These are phyloP conservation scores for Ligdia adustata DNA, from an alignment of 2,888 invertebrate species.

Conservation along the genomic window DNA sequence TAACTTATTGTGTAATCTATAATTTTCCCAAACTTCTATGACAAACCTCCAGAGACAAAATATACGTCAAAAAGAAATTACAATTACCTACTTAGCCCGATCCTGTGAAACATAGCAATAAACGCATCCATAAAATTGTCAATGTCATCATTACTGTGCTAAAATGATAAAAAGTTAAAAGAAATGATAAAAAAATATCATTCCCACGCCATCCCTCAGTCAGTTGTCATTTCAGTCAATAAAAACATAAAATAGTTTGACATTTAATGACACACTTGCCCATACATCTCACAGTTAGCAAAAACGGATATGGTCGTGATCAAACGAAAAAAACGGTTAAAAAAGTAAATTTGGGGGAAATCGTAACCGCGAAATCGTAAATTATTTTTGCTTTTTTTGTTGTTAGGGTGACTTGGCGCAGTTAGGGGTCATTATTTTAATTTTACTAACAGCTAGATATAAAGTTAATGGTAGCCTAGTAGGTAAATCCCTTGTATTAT, in stretches of 20 bases:
- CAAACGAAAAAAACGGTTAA: conserved; percentile 54
- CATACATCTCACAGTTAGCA: conserved; percentile 44
- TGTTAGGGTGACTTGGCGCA: background rate
- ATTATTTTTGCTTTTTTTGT: conserved; percentile 20
- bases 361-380: conserved; percentile 61
- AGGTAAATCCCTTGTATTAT: too few relatives aligned
- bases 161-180: conserved; percentile 34
- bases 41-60: background rate
- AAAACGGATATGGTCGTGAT: conserved; percentile 50
- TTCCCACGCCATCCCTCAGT: conserved; percentile 65
- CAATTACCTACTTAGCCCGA: background rate
- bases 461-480: too few relatives aligned
- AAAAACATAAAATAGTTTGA: conserved; percentile 78
- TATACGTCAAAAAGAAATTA: background rate
- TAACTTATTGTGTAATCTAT: background rate
- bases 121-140: conserved; percentile 53
- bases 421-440: conserved; percentile 8
- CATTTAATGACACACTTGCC: conserved; percentile 71
- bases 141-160: conserved; percentile 70
- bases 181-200: conserved; percentile 39
- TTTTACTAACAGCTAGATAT: too few relatives aligned
- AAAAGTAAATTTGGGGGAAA: conserved; percentile 50
- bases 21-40: too few relatives aligned
- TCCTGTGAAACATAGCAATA: conserved; percentile 49
- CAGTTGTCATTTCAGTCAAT: conserved; percentile 61